These are phyloP conservation scores for Chunga burmeisteri DNA, from an alignment of 2,113 vertebrate genomes.

Conservation along the genomic window DNA sequence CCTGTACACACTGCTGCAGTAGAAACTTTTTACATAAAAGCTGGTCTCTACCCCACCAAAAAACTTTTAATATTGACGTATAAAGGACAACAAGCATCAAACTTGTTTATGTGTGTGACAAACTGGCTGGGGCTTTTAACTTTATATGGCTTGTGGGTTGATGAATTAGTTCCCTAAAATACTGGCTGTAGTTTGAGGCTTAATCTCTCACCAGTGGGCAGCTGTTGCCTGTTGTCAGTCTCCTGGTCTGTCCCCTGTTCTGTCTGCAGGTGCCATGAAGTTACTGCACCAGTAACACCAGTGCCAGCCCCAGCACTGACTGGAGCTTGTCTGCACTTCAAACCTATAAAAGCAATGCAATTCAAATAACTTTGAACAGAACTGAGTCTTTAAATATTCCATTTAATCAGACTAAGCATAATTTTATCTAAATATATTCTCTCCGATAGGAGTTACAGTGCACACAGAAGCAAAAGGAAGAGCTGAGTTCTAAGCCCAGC, in stretches of 20 bases:
- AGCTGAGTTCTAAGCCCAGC: background rate
- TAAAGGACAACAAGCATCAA: background rate
- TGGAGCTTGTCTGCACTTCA: background rate
- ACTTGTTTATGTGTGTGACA: background rate
- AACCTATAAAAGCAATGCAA: accelerated
- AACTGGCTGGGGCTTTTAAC: background rate
- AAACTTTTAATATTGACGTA: background rate
- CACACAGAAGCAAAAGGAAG: background rate
- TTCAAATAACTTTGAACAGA: background rate
- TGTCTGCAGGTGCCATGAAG: background rate
- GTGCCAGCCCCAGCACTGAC: background rate
- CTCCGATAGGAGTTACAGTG: background rate
- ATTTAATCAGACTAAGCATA: slow-evolving; percentile 52
- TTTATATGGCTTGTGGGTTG: accelerated
- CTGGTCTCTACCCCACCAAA: background rate
- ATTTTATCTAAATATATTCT: background rate
- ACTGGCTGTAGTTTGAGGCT: background rate
- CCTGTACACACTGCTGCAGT: accelerated
- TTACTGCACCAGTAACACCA: background rate
- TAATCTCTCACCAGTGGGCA: background rate
- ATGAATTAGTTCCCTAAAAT: background rate
- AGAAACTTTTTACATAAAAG: background rate
- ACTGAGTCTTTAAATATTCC: background rate
- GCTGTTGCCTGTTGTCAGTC: background rate
- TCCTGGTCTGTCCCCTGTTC: background rate